Evolutionary conservation across 2,113 vertebrate genomes (phyloP).

Genomic region (Bubo blakistoni): DNA sequence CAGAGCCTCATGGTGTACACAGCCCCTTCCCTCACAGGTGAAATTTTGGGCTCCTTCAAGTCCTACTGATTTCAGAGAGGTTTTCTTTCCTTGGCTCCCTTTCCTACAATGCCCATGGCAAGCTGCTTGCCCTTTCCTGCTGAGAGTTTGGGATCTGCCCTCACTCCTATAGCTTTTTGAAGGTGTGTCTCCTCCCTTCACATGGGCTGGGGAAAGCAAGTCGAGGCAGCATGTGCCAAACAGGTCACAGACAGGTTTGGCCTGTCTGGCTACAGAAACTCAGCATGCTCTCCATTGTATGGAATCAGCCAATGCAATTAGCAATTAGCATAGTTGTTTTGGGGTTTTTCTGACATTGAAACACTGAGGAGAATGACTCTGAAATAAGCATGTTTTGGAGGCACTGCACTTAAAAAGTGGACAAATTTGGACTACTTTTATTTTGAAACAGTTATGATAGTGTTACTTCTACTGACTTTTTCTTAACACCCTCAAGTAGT

Average conservation of each 20-base stretch:
- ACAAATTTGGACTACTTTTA: not conserved
- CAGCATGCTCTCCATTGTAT: not conserved
- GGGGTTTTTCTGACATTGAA: not conserved
- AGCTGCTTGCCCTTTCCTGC: not conserved
- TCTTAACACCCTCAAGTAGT: not conserved
- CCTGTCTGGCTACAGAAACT: not conserved
- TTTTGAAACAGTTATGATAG: not conserved
- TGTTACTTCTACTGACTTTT: not conserved
- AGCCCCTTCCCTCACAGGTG: not conserved
- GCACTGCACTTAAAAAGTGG: not conserved
- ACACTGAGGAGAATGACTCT: not conserved
- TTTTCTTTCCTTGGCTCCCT: not conserved
- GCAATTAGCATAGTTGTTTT: not conserved
- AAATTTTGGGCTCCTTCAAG: not conserved
- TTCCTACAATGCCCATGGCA: not conserved
- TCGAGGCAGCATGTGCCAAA: not conserved
- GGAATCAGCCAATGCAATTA: not conserved
- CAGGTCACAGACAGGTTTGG: not conserved
- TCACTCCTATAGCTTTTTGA: not conserved
- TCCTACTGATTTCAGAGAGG: not conserved
- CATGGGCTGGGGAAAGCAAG: not conserved
- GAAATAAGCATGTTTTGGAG: not conserved
- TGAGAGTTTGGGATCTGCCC: not conserved
- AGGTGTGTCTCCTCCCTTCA: not conserved
- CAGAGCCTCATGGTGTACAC: not conserved